Evolutionary conservation across 2,113 vertebrate species (phyloP), one percentile per base, ranked within the genome.

Genomic region (Calypte anna): DNA sequence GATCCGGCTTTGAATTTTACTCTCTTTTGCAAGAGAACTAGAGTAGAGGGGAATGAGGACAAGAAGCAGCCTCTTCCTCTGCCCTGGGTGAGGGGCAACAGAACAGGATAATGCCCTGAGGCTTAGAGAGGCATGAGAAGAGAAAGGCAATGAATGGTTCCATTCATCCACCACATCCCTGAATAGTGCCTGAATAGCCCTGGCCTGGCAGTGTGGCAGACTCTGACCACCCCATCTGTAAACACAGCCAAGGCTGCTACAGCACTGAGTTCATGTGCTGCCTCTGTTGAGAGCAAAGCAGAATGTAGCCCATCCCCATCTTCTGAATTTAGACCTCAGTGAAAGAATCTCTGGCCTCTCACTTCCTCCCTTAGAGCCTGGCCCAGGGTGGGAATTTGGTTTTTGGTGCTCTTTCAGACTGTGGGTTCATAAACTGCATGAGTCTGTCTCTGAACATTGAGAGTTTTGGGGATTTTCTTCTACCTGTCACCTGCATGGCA

Each of bases 391-490:
- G 53, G 31, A 21, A 55, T 46, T 79, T 4, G 70, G 22, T 1
- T 1, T 86, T 67, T 74, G 73, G 46, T 84, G 59, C 0, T 1
- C 40, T 80, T 62, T 86, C 85, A 96, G 12, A 50, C 36, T 8
- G 9, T 2, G 9, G 55, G 59, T 91, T 94, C 76, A 64, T 80
- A 69, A 75, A 46, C 61, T 84, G 46, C 10, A 5, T 24, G 81
- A 82, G 27, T 63, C 43, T 74, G 54, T 68, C 88, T 95, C 82
- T 86, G 74, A 85, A 93, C 19, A 3, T 25, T 11, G n/a, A 11
- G 88, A 94, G 90, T 94, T 94, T 66, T 79, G 90, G 54, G 75
- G 54, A 27, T 38, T 68, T 64, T 93, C 55, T 91, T 82, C 61
- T 24, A 57, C 74, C 61, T 75, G 50, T 74, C 90, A 88, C 75